phyloP scores from a whole-genome alignment of 2,888 invertebrate genomes.

The Timema podura region DNA sequence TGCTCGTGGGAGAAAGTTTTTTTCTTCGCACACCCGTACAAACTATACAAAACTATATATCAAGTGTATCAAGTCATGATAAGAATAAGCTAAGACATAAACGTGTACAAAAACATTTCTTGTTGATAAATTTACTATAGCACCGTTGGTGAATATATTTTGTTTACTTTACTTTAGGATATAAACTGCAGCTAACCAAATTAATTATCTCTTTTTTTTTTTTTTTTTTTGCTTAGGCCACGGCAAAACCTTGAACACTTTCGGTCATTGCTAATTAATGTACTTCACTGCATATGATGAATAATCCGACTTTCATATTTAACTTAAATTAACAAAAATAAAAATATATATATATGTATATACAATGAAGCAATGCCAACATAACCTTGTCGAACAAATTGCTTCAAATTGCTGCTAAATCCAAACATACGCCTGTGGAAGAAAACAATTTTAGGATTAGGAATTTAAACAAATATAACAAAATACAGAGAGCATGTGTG shows the following conservation, averaged over 20 bases:
- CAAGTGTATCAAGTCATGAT: no score
- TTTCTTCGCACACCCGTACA: no score
- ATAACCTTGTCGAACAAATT: constrained; percentile 22
- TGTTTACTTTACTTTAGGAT: no score
- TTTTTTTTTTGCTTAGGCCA: constrained; percentile 22
- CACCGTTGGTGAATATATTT: no score
- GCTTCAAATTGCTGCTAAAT: constrained; percentile 42
- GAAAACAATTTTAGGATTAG: constrained; percentile 2
- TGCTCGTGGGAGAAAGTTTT: no score
- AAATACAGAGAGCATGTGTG: background rate
- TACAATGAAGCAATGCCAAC: constrained; percentile 24
- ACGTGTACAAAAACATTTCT: no score
- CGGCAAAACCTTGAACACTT: constrained; percentile 29
- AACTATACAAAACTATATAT: no score
- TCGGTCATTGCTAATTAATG: constrained; percentile 26
- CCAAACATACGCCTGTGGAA: constrained; percentile 25
- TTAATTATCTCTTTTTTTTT: no score
- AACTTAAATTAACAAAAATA: constrained; percentile 19
- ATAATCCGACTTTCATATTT: constrained; percentile 16
- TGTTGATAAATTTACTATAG: no score
- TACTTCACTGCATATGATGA: no score
- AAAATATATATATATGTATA: constrained; percentile 24
- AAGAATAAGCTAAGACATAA: no score
- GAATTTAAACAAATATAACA: background rate
- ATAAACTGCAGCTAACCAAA: no score